Evolutionary conservation across 2,888 invertebrate species (phyloP).

Genomic region (Microplitis deprimator): DNA sequence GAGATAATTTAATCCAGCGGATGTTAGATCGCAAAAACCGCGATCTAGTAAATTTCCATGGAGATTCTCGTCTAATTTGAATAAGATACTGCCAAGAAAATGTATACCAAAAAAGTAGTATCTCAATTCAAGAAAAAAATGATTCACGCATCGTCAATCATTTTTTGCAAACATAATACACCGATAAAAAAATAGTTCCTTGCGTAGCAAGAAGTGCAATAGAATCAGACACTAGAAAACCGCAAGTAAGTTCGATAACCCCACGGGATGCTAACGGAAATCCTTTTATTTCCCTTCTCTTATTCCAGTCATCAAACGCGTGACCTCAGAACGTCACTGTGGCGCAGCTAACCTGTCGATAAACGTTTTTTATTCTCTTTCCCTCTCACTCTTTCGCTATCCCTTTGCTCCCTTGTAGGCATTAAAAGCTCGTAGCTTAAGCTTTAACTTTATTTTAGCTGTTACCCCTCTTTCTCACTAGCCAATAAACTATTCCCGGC

Average conservation of each 20-base stretch:
- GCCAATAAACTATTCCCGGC: conserved; percentile 54
- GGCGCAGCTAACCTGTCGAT: conserved; percentile 37
- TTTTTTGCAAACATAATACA: not conserved
- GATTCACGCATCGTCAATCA: not conserved
- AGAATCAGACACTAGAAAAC: conserved; percentile 31
- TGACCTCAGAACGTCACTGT: conserved; percentile 48
- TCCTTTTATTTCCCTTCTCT: conserved; percentile 34
- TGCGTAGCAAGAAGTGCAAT: conserved; percentile 2
- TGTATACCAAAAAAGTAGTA: not conserved
- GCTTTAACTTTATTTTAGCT: conserved; percentile 21
- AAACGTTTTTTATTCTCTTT: conserved; percentile 42
- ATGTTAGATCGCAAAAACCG: not conserved
- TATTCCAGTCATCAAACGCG: conserved; percentile 46
- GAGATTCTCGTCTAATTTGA: not conserved
- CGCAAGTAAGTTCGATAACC: conserved; percentile 51
- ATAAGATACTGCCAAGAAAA: not conserved
- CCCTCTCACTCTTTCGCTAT: conserved; percentile 19
- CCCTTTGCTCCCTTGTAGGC: conserved; percentile 1
- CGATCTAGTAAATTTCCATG: not conserved
- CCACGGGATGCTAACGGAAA: conserved; percentile 32
- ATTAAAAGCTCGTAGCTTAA: not conserved
- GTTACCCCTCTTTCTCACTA: conserved; percentile 36
- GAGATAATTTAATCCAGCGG: not conserved
- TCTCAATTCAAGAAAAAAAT: not conserved
- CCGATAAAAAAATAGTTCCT: no score